A percentile compares a stretch with the other conserved stretches of the same genome.
Evolutionary conservation across 2,797 vertebrate species (phyloP).

Genomic region (Pangasius mekongensis): DNA sequence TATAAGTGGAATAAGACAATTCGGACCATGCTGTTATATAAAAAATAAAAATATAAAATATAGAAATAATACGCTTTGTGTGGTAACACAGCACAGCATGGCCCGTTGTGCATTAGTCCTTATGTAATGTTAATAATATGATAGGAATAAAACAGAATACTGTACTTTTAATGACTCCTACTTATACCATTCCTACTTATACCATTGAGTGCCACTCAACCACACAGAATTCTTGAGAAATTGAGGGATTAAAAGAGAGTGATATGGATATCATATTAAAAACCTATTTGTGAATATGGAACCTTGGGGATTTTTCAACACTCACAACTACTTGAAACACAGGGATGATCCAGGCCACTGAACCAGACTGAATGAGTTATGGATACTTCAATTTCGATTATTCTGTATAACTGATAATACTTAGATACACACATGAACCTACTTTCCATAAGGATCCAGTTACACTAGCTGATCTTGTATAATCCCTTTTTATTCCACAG

Average conservation of each 20-base stretch:
- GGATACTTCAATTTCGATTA: not conserved
- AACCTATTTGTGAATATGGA: not conserved
- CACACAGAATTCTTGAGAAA: not conserved
- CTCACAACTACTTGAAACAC: not conserved
- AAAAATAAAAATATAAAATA: not conserved
- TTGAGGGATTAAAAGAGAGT: not conserved
- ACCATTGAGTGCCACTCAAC: not conserved
- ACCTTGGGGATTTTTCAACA: not conserved
- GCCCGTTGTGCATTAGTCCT: not conserved
- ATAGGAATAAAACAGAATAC: not conserved
- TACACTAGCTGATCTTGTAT: not conserved
- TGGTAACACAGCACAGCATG: not conserved
- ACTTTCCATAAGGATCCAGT: not conserved
- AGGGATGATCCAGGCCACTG: not conserved
- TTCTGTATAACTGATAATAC: not conserved
- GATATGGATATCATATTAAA: not conserved
- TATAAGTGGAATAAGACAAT: not conserved
- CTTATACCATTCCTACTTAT: not conserved
- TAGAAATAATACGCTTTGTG: not conserved
- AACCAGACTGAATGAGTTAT: constrained; percentile 2
- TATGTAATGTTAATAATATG: not conserved
- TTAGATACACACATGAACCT: not conserved
- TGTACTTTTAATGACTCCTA: not conserved
- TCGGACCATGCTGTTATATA: not conserved
- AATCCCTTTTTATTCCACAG: not conserved